phyloP scores from a whole-genome alignment of 2,797 vertebrate species.

The Sebastes wilsoni region DNA sequence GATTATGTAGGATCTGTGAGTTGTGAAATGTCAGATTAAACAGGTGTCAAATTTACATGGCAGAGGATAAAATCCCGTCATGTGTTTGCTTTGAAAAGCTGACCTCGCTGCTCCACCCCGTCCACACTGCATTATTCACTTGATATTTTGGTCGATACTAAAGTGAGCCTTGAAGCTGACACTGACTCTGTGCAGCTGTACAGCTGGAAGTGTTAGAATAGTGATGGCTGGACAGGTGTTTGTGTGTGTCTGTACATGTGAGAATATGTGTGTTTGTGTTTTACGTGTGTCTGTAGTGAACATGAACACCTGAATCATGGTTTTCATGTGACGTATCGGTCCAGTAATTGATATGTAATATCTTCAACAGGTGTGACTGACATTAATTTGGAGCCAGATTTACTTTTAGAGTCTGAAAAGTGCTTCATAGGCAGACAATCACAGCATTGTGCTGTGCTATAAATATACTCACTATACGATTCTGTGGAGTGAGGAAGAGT shows the following conservation, averaged over 20 bases:
- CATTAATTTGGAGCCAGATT: conserved; percentile 15
- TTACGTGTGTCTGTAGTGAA: not conserved
- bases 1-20: conserved; percentile 44
- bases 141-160: conserved; percentile 28
- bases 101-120: conserved; percentile 32
- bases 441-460: not conserved
- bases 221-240: conserved; percentile 36
- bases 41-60: conserved; percentile 56
- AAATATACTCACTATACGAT: not conserved
- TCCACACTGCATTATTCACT: conserved; percentile 52
- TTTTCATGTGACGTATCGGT: conserved; percentile 7
- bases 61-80: conserved; percentile 43
- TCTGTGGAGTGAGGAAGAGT: not conserved
- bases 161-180: conserved; percentile 30
- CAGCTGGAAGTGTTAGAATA: conserved; percentile 49
- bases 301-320: conserved; percentile 6
- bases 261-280: conserved; percentile 3
- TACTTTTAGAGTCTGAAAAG: not conserved
- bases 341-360: conserved; percentile 34
- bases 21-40: conserved; percentile 50
- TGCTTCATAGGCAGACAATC: not conserved
- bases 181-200: conserved; percentile 40
- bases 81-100: conserved; percentile 41
- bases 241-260: conserved; percentile 18
- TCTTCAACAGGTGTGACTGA: conserved; percentile 13